Evolutionary conservation across 2,888 invertebrate genomes (phyloP), one percentile per base, ranked within the genome.

Genomic region (Dioctria rufipes): DNA sequence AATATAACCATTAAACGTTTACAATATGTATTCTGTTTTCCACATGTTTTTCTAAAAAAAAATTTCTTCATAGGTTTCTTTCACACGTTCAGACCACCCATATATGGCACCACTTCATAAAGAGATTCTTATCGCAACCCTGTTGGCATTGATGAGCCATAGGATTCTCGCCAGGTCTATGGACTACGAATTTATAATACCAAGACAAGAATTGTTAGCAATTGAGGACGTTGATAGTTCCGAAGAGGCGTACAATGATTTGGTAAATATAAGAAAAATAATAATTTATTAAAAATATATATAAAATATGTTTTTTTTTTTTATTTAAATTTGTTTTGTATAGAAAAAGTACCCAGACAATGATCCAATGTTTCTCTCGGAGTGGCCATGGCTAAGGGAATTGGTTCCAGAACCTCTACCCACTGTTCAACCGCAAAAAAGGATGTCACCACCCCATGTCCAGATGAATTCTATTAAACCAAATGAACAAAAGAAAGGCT

Each of bases 351-450:
- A 85, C 42, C 83, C 84, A 5, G 85, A 81, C 42, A 84, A 83
- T 63, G 86, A 84, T 83, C 82, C 85, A 40, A 84, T 84, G 58
- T 85, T 85, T 78, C 84, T 87, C 5, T 84, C 85, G 42, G 87
- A 86, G 81, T 88, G 87, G 86, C 88, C 88, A 42, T 40, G 40
- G 11, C 40, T 42, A n/a, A 65, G 42, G 6, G 65, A 65, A 65
- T 42, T 65, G 8, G 40, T 37, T 3, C 40, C 65, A 5, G n/a
- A 11, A 13, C 65, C 40, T 40, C 40, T n/a, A 5, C 42, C 65
- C 4, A 11, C 25, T 25, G 25, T 25, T 25, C 25, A 25, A 25
- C 25, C 40, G 4, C 65, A 65, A 40, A 65, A 65, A 11, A 65
- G 65, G 5, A 65, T 65, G 65, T n/a, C 40, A 65, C 65, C 65